These are phyloP conservation scores for Gambusia holbrooki DNA, from an alignment of 2,113 vertebrate genomes.

Conservation along the genomic window DNA sequence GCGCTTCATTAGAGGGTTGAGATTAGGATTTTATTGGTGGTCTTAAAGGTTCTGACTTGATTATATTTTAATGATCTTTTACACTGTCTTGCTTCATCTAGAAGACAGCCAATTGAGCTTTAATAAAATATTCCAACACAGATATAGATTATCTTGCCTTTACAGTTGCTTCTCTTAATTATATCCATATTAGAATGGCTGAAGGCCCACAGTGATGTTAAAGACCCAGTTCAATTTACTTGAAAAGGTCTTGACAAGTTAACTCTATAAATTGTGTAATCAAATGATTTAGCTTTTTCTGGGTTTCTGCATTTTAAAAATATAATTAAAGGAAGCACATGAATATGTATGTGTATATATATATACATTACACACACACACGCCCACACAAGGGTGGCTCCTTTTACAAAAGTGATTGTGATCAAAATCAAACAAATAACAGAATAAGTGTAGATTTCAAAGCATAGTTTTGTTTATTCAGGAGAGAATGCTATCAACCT, in stretches of 20 bases:
- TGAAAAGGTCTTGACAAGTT: background rate
- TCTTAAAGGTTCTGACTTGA: background rate
- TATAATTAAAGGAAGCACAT: background rate
- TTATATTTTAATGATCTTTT: background rate
- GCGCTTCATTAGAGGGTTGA: background rate
- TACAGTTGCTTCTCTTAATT: background rate
- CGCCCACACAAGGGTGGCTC: too few relatives aligned
- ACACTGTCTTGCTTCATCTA: background rate
- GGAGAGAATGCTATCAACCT: background rate
- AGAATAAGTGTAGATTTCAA: too few relatives aligned
- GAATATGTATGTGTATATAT: too few relatives aligned
- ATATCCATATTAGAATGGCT: background rate
- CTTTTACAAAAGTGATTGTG: too few relatives aligned
- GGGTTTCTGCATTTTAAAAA: background rate
- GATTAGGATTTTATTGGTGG: background rate
- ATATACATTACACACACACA: too few relatives aligned
- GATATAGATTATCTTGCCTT: background rate
- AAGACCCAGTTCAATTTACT: background rate
- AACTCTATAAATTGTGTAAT: background rate
- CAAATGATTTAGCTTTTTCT: background rate
- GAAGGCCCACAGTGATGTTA: background rate
- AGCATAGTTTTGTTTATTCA: background rate
- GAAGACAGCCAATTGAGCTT: background rate
- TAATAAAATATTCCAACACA: background rate
- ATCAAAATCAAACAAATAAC: too few relatives aligned